Evolutionary conservation across 2,888 invertebrate genomes (phyloP), one percentile per base, ranked within the genome.

Genomic region (Zonitis immaculata): DNA sequence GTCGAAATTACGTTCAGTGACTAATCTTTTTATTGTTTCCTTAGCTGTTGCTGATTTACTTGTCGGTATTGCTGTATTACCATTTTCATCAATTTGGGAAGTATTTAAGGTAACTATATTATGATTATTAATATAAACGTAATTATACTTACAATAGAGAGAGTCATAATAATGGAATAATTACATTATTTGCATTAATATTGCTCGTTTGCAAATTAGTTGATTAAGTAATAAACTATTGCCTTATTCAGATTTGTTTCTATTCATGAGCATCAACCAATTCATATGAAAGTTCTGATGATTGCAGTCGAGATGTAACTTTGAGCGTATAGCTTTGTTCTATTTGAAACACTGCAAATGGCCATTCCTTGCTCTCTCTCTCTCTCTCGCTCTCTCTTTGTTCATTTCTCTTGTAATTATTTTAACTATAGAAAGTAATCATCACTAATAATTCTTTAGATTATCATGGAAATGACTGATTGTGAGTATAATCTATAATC

Each of bases 1-100:
- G 9, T 89, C 89, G 57, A 95, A 95, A 76, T 82, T 98, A 63
- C 84, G 96, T 62, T 94, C 93, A 63, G 95, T 96, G 65, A 97
- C 96, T 58, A 97, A 98, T 76, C 85, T 94, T 71, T 95, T 98
- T 80, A 96, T 98, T 73, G 94, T 96, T 58, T 96, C 95, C 44
- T 81, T 98, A 70, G 97, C 97, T 0, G 91, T 95, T 16, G 96
- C 97, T 43, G 98, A 98, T 78, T 81, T 98, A 56, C 80, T 95
- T 71, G 94, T 98, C n/a, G 97, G 97, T 1, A 79, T 96, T 6
- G 90, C 94, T 18, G 96, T 98, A 45, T 82, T 98, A 66, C 97
- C 97, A 1, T 97, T 97, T 78, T 95, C 95, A 22, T 91, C 96
- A 49, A 91, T 94, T 18, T 89, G 94, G 81, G 95, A 96, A 76